phyloP scores from a whole-genome alignment of 2,888 invertebrate genomes.

The Beris chalybata region DNA sequence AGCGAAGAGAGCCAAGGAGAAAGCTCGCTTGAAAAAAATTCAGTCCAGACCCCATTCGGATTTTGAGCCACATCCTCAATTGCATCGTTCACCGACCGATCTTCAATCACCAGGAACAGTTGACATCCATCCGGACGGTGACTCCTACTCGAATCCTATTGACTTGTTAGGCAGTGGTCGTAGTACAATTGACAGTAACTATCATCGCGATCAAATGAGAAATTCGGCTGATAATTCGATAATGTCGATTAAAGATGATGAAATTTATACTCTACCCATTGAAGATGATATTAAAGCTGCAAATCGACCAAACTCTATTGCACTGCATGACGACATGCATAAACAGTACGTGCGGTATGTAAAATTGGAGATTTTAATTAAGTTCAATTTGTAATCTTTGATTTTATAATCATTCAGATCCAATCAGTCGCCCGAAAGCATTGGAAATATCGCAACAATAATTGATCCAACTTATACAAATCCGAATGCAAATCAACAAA shows the following conservation, averaged over 20 bases:
- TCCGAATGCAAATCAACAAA: conserved; percentile 39
- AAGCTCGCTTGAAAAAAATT: conserved; percentile 66
- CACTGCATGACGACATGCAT: conserved; percentile 6
- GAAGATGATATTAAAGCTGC: conserved; percentile 48
- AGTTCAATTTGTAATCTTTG: conserved; percentile 1
- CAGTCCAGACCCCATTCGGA: conserved; percentile 51
- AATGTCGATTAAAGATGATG: conserved; percentile 47
- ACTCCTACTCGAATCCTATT: conserved; percentile 60
- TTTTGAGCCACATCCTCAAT: conserved; percentile 35
- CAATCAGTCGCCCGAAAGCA: conserved; percentile 26
- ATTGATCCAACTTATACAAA: conserved; percentile 66
- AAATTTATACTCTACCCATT: conserved; percentile 55
- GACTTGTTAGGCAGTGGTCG: conserved; percentile 54
- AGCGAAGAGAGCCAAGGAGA: conserved; percentile 69
- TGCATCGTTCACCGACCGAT: conserved; percentile 14
- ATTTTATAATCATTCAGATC: neutral
- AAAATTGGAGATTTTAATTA: neutral
- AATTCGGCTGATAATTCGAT: conserved; percentile 16
- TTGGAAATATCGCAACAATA: conserved; percentile 65
- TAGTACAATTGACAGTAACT: conserved; percentile 11
- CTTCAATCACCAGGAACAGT: conserved; percentile 37
- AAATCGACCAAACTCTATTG: conserved; percentile 39
- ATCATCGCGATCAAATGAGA: conserved; percentile 25
- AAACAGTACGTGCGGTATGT: conserved; percentile 7
- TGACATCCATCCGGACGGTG: conserved; percentile 46